Evolutionary conservation across 2,888 invertebrate species (phyloP), one percentile per base, ranked within the genome.

Genomic region (Syritta pipiens): DNA sequence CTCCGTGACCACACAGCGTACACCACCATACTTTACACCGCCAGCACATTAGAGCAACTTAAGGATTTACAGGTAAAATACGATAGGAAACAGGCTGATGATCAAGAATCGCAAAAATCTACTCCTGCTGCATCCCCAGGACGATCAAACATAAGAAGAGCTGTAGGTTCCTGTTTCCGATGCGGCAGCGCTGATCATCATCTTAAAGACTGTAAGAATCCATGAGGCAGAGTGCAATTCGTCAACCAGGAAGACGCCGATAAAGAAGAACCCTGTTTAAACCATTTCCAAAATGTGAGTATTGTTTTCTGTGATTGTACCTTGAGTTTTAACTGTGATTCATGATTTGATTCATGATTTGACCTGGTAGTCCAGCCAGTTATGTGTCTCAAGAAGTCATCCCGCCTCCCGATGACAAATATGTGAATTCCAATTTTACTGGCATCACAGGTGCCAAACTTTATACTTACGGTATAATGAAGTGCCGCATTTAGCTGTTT

Each of bases 281-380:
- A 14, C 22, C 28, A n/a, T n/a, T n/a, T n/a, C n/a, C n/a, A n/a
- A n/a, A n/a, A n/a, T n/a, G n/a, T n/a, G n/a, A n/a, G n/a, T n/a
- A n/a, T n/a, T n/a, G n/a, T n/a, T 12, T 59, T 59, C 9, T 12
- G 35, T 14, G 19, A 17, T 19, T 10, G 20, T 35, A n/a, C n/a
- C 22, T 10, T 59, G 14, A 42, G 9, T 19, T 12, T 6, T 20
- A 32, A 42, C 12, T 59, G 17, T 53, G 17, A 35, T 24, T 59
- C 59, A 26, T 14, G 40, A 12, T 40, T 59, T 12, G 59, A 59
- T n/a, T n/a, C n/a, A n/a, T n/a, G n/a, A n/a, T n/a, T n/a, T n/a
- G n/a, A 20, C 40, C n/a, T 35, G 59, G 59, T 17, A 32, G 59
- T 40, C 42, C 28, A 10, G 35, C 22, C 40, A 59, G 59, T 42